Conservation (phyloP, 2,797 vertebrate genomes). For the Arrhamphus sclerolepis region DNA sequence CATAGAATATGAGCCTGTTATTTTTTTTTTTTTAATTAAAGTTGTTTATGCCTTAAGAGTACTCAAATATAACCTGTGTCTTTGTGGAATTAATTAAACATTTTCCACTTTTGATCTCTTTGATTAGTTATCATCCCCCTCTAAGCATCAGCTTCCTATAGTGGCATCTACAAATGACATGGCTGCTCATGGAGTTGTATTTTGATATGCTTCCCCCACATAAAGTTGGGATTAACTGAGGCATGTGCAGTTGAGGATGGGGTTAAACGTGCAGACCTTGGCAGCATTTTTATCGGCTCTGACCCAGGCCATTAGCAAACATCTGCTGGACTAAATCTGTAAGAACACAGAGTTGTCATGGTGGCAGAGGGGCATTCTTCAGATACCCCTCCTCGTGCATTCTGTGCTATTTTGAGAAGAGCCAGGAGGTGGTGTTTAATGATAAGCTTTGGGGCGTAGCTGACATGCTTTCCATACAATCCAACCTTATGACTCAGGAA, state of each 20-base stretch:
- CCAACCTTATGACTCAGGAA: slow-evolving; percentile 69
- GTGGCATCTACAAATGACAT: slow-evolving; percentile 14
- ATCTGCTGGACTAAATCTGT: slow-evolving; percentile 61
- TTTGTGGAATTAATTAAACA: slow-evolving; percentile 51
- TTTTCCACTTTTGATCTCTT: slow-evolving; percentile 25
- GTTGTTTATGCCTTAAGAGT: slow-evolving; percentile 45
- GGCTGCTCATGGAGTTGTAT: slow-evolving; percentile 24
- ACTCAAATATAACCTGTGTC: slow-evolving; percentile 39
- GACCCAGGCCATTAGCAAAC: slow-evolving; percentile 59
- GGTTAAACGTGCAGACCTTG: slow-evolving; percentile 53
- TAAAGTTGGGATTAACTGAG: slow-evolving; percentile 21
- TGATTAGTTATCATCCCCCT: slow-evolving; percentile 29
- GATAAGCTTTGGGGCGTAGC: slow-evolving; percentile 69
- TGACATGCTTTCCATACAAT: slow-evolving; percentile 70
- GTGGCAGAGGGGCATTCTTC: slow-evolving; percentile 63
- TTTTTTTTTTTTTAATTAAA: slow-evolving; percentile 42
- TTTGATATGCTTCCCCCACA: slow-evolving; percentile 33
- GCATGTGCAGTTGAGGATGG: slow-evolving; percentile 34
- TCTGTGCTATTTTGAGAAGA: slow-evolving; percentile 73
- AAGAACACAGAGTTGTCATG: slow-evolving; percentile 36
- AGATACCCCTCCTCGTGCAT: slow-evolving; percentile 55
- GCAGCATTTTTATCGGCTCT: slow-evolving; percentile 49
- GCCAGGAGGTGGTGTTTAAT: slow-evolving; percentile 67
- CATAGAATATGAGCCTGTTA: slow-evolving; percentile 22
- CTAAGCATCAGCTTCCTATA: slow-evolving; percentile 3